Conservation (phyloP, 2,113 vertebrate species). For the Thinocorus orbignyianus region DNA sequence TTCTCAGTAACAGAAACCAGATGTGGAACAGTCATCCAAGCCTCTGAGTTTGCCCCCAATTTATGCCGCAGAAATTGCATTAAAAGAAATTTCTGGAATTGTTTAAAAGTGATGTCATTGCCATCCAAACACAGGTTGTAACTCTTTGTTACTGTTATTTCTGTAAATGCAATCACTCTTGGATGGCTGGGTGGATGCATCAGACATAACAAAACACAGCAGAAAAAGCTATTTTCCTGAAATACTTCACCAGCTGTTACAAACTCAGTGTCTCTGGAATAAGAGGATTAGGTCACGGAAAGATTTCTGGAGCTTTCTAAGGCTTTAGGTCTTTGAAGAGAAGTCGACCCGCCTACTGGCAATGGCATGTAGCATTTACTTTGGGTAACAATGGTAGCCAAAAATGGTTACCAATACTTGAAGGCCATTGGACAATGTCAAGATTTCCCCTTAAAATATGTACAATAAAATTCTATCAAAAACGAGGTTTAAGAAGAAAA, state of each 20-base stretch:
- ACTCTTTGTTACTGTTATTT: slow-evolving; percentile 14
- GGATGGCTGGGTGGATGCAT: neutral
- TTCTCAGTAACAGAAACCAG: slow-evolving; percentile 20
- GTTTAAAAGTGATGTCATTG: neutral
- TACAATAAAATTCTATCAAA: neutral
- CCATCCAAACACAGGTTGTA: neutral
- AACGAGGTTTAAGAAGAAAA: neutral
- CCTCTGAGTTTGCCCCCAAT: neutral
- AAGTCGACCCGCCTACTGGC: neutral
- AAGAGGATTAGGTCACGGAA: neutral
- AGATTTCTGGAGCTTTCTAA: neutral
- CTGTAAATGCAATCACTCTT: neutral
- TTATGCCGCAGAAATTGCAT: slow-evolving; percentile 14
- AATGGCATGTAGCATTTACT: neutral
- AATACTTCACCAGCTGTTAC: neutral
- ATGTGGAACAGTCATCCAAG: neutral
- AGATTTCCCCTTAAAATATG: neutral
- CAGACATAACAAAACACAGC: neutral
- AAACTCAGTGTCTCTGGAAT: neutral
- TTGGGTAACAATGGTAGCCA: neutral
- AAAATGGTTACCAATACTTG: neutral
- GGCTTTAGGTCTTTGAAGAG: neutral
- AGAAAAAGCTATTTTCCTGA: neutral
- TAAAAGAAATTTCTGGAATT: neutral
- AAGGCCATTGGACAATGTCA: neutral